These are phyloP conservation scores for Limosa lapponica DNA, from an alignment of 2,797 vertebrate genomes.

Conservation along the genomic window DNA sequence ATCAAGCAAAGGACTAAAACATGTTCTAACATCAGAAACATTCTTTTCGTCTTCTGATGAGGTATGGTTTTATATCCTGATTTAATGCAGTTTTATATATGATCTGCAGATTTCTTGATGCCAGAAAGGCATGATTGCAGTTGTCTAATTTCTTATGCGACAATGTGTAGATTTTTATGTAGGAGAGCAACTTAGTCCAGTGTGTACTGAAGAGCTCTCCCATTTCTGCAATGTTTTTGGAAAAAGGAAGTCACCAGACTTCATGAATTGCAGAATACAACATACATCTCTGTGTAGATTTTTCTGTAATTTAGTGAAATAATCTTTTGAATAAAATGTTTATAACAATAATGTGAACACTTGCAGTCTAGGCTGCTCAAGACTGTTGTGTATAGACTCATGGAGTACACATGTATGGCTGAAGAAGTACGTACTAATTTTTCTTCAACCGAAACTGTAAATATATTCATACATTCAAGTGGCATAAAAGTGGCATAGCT, in stretches of 20 bases:
- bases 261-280: not conserved
- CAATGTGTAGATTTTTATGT: not conserved
- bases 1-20: not conserved
- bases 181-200: not conserved
- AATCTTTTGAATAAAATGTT: not conserved
- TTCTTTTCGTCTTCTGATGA: not conserved
- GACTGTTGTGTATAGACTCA: not conserved
- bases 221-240: not conserved
- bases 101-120: not conserved
- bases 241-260: not conserved
- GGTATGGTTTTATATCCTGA: not conserved
- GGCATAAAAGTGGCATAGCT: not conserved
- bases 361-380: not conserved
- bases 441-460: not conserved
- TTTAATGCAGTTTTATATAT: not conserved
- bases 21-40: not conserved
- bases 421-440: not conserved
- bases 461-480: not conserved
- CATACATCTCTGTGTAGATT: not conserved
- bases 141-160: not conserved
- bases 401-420: fast-evolving
- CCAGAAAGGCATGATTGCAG: not conserved
- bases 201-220: not conserved
- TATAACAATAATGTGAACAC: not conserved
- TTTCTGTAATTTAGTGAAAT: not conserved